Base-by-base conservation (phyloP, 2,113 vertebrate species). In the Geococcyx californianus region DNA sequence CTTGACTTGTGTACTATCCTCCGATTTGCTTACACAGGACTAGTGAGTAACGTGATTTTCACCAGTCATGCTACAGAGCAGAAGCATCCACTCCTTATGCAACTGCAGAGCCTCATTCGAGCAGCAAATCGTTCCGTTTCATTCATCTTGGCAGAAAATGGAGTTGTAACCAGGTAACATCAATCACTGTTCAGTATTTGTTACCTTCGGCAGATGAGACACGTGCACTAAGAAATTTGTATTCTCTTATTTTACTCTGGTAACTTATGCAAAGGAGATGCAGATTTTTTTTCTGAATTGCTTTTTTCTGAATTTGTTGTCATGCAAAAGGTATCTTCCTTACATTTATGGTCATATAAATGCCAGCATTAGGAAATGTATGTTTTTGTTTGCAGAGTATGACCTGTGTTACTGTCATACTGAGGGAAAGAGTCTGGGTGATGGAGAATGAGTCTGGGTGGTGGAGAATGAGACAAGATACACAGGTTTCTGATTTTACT, bases 21-120 rank as follows among this genome's bases (percentile, higher is more conserved):
- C 13, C 36, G 24, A 9, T 95, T 94, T 91, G 93, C n/a, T 96
- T 63, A 31, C 92, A 28, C 96, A 99, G 99, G 99, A 10, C 88
- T 99, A 72, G 99, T 99, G 97, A 99, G 98, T 92, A 98, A 98
- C 2, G 98, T 99, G 79, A 97, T 99, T 75, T 99, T 99, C 95
- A 99, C 99, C 8, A 98, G 98, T 38, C 98, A 98, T n/a, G 97
- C 99, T 9, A 74, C 84, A 0, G 98, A 99, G 64, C 98, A 98
- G 97, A 98, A 98, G 62, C 98, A 99, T 87, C 98, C 99, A 2
- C 98, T 99, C 66, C 97, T 99, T 6, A 88, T 98, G 94, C 98
- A 98, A 90, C 97, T 99, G 74, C 99, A 99, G 98, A 98, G 98
- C 97, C 96, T 99, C 80, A 98, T 99, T 94, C 98, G 99, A 81